These are phyloP conservation scores for Ellobium chinense DNA, from an alignment of 2,888 invertebrate species.

Conservation along the genomic window DNA sequence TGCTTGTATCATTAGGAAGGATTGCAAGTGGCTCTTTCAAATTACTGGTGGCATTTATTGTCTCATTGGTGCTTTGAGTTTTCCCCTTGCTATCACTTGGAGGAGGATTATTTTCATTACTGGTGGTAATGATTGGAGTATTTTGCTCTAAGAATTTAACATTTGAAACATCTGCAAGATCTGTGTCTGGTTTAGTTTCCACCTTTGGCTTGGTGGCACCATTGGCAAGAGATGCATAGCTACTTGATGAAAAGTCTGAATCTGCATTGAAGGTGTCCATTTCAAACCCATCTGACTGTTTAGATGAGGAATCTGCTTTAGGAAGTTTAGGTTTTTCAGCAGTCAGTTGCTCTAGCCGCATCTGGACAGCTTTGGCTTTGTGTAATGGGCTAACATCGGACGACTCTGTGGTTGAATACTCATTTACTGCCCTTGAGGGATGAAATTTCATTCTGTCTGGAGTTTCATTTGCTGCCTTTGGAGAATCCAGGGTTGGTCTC, in stretches of 20 bases:
- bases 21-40: not conserved
- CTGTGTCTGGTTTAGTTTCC: not conserved
- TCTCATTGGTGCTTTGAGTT: not conserved
- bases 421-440: not conserved
- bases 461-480: not conserved
- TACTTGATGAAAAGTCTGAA: conserved; percentile 48
- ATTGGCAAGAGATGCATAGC: conserved; percentile 41
- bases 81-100: not conserved
- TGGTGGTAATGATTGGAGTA: not conserved
- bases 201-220: not conserved
- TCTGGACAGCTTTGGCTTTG: conserved; percentile 45
- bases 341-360: conserved; percentile 46
- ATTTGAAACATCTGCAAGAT: not conserved
- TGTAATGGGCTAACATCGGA: conserved; percentile 37
- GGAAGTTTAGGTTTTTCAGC: not conserved
- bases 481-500: not conserved
- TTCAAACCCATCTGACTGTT: conserved; percentile 20
- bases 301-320: not conserved
- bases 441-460: too few species aligned
- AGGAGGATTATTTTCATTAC: not conserved
- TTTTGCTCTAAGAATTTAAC: not conserved
- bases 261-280: conserved; percentile 18
- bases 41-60: not conserved
- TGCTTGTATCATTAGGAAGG: not conserved
- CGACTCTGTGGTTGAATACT: conserved; percentile 27